Conservation (phyloP, 2,888 invertebrate species). For the Chalcosyrphus nemorum region DNA sequence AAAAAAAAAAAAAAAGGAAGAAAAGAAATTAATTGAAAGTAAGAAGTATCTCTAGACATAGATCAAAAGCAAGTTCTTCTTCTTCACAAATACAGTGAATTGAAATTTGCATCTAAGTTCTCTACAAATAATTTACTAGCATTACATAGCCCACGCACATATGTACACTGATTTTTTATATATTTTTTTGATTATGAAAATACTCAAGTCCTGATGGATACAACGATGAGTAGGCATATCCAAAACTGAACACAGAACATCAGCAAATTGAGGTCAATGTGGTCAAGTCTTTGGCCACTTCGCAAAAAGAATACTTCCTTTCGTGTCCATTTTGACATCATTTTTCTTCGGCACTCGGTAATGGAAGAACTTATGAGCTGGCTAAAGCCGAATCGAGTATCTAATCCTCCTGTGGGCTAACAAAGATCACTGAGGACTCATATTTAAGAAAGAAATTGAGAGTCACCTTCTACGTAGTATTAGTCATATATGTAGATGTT, state of each 20-base stretch:
- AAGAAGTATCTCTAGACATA: conserved; percentile 28
- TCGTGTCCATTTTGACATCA: not conserved
- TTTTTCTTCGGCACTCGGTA: not conserved
- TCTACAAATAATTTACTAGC: conserved; percentile 14
- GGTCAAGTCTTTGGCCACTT: not conserved
- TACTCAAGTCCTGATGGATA: conserved; percentile 21
- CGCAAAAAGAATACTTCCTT: not conserved
- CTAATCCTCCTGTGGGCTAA: conserved; percentile 18
- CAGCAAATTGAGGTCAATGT: conserved; percentile 29
- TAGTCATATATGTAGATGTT: conserved; percentile 15
- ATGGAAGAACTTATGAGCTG: conserved; percentile 14
- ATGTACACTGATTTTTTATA: not conserved
- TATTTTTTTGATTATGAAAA: conserved; percentile 14
- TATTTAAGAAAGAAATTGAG: not conserved
- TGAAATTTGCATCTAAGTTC: conserved; percentile 19
- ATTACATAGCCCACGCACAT: not conserved
- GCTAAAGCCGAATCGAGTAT: not conserved
- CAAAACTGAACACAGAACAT: conserved; percentile 5
- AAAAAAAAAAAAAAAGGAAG: not conserved
- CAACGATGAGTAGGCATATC: not conserved
- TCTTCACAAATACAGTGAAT: not conserved
- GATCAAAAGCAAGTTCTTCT: conserved; percentile 33
- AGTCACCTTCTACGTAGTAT: not conserved
- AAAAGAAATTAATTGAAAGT: conserved; percentile 39
- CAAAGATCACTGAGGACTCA: not conserved